Conservation (phyloP, 2,113 vertebrate species). For the Poicephalus meyeri region DNA sequence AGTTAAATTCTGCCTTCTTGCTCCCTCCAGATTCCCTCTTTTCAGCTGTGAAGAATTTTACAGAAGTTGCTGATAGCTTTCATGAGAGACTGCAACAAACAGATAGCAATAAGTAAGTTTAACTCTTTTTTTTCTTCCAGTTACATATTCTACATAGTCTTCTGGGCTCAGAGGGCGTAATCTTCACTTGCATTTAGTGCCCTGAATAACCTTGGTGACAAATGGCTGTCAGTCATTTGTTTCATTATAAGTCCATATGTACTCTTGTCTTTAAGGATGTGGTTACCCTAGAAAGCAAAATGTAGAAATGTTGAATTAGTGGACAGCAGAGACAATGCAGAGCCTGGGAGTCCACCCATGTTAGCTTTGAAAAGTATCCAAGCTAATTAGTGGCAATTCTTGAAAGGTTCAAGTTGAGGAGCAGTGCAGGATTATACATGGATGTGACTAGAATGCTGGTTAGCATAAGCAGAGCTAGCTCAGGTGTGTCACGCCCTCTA, state of each 20-base stretch:
- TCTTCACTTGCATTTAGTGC: not conserved
- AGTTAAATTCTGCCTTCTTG: not conserved
- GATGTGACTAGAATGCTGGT: not conserved
- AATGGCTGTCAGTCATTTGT: not conserved
- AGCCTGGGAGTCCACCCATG: not conserved
- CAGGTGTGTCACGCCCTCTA: not conserved
- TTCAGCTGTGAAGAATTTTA: conserved; percentile 89
- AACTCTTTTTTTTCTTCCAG: not conserved
- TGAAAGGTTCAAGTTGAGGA: not conserved
- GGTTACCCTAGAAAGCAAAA: not conserved
- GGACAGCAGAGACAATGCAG: not conserved
- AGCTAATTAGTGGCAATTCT: not conserved
- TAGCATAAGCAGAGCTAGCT: not conserved
- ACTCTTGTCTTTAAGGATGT: not conserved
- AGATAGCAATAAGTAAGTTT: conserved; percentile 82
- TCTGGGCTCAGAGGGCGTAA: not conserved
- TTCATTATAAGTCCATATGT: not conserved
- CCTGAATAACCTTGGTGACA: not conserved
- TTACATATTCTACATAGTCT: not conserved
- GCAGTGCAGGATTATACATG: not conserved
- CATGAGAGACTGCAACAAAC: conserved; percentile 74
- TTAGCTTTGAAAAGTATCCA: not conserved
- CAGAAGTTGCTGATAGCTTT: conserved; percentile 78
- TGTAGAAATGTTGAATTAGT: not conserved
- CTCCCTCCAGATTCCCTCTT: conserved; percentile 84